Evolutionary conservation across 2,797 vertebrate genomes (phyloP).

Genomic region (Arctocebus calabarensis): DNA sequence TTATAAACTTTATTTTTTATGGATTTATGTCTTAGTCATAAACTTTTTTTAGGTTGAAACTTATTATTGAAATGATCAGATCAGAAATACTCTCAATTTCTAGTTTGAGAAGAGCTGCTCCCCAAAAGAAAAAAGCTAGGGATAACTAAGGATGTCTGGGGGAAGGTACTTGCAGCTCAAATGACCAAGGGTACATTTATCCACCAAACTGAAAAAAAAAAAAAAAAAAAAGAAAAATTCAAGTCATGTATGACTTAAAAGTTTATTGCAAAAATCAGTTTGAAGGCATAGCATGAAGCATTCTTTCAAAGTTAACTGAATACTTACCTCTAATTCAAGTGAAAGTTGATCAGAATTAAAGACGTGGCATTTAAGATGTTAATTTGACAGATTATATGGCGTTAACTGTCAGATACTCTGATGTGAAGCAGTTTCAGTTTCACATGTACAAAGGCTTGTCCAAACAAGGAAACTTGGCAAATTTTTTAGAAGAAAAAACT

Average conservation of each 20-base stretch:
- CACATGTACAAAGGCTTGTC: slow-evolving; percentile 75
- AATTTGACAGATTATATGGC: slow-evolving; percentile 66
- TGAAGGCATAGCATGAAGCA: slow-evolving; percentile 73
- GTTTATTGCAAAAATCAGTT: slow-evolving; percentile 69
- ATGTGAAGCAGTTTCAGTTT: slow-evolving; percentile 75
- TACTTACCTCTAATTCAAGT: slow-evolving; percentile 84
- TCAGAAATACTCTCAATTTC: slow-evolving; percentile 64
- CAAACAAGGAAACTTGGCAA: slow-evolving; percentile 79
- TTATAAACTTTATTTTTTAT: slow-evolving; percentile 88
- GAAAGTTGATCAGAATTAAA: slow-evolving; percentile 71
- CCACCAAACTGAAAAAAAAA: slow-evolving; percentile 60
- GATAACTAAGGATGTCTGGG: slow-evolving; percentile 26
- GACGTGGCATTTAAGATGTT: slow-evolving; percentile 70
- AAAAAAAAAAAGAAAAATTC: not conserved
- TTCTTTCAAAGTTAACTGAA: slow-evolving; percentile 69
- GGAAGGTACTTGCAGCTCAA: slow-evolving; percentile 48
- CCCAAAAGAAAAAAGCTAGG: slow-evolving; percentile 3
- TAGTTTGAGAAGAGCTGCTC: slow-evolving; percentile 66
- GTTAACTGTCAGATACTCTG: slow-evolving; percentile 71
- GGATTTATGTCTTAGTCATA: slow-evolving; percentile 88
- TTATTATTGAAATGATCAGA: slow-evolving; percentile 80
- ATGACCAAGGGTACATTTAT: slow-evolving; percentile 54
- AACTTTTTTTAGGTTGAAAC: slow-evolving; percentile 87
- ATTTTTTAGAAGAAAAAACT: slow-evolving; percentile 80
- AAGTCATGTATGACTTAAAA: slow-evolving; percentile 66